These are phyloP conservation scores for Polyergus mexicanus DNA, from an alignment of 1,140 invertebrate species.

Conservation along the genomic window DNA sequence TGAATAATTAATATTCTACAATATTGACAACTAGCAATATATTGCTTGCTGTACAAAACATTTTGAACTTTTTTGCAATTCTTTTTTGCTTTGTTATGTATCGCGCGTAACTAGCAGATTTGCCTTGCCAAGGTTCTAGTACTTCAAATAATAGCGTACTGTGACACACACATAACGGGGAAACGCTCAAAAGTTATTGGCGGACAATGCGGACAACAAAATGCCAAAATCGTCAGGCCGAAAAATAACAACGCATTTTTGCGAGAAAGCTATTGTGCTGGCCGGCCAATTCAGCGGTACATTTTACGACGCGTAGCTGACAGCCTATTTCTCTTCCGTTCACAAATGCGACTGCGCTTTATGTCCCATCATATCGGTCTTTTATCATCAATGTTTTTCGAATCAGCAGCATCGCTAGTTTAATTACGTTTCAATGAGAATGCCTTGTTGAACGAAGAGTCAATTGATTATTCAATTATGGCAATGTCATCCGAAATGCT, in stretches of 20 bases:
- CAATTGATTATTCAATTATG: conserved; percentile 47
- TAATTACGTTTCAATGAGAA: conserved; percentile 35
- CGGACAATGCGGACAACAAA: conserved; percentile 29
- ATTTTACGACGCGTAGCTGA: conserved; percentile 39
- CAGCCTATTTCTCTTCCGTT: conserved; percentile 53
- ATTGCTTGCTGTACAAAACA: not conserved
- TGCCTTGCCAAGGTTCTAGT: not conserved
- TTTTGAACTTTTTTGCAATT: not conserved
- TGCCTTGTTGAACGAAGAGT: not conserved
- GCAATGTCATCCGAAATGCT: conserved; percentile 14
- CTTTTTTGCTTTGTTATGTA: not conserved
- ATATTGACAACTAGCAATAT: not conserved
- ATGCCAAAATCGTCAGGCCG: conserved; percentile 31
- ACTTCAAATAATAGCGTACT: conserved; percentile 25
- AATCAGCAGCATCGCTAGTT: not conserved
- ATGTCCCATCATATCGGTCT: conserved; percentile 34
- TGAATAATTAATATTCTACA: not conserved
- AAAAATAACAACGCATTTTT: conserved; percentile 54
- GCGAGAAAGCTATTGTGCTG: conserved; percentile 10
- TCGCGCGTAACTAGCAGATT: not conserved
- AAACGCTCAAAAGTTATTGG: conserved; percentile 42
- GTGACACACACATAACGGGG: conserved; percentile 8
- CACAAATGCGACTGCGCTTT: conserved; percentile 41
- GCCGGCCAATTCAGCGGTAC: conserved; percentile 9
- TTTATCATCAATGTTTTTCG: conserved; percentile 11